These are phyloP conservation scores for Hyphantria cunea DNA, from an alignment of 1,140 invertebrate genomes.

Conservation along the genomic window DNA sequence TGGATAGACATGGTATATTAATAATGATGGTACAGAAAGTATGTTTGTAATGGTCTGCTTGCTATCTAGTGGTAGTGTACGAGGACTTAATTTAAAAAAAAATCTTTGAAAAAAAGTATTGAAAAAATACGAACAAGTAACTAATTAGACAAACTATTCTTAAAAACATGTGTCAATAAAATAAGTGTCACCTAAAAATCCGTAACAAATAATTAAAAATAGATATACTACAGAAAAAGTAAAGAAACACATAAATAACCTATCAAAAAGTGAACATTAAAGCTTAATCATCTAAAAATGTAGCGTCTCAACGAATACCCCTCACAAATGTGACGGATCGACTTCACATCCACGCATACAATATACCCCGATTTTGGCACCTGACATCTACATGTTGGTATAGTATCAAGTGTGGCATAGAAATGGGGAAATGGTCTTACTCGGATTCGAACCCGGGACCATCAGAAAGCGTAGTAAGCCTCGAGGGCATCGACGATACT, in stretches of 20 bases:
- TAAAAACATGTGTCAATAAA: no score
- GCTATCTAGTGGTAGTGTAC: no score
- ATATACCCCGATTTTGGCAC: slow-evolving; percentile 75
- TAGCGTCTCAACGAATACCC: slow-evolving; percentile 65
- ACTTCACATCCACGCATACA: slow-evolving; percentile 60
- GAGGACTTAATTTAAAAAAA: no score
- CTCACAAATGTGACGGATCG: slow-evolving; percentile 40
- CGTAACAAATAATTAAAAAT: no score
- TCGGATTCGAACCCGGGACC: slow-evolving; percentile 54
- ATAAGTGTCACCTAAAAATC: no score
- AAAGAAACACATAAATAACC: neutral
- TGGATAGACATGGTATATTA: no score
- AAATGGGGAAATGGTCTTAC: slow-evolving; percentile 52
- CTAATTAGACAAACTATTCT: no score
- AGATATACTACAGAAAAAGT: neutral
- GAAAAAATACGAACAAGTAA: no score
- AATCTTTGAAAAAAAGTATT: no score
- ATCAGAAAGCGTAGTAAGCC: neutral
- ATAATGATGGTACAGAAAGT: no score
- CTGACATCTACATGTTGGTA: slow-evolving; percentile 56
- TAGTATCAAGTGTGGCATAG: slow-evolving; percentile 75
- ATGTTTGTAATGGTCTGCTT: no score
- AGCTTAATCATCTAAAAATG: slow-evolving; percentile 35
- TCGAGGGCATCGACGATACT: slow-evolving; percentile 20
- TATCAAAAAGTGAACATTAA: neutral